These are phyloP conservation scores for Scarus forsteni DNA, from an alignment of 2,797 vertebrate species.

Conservation along the genomic window DNA sequence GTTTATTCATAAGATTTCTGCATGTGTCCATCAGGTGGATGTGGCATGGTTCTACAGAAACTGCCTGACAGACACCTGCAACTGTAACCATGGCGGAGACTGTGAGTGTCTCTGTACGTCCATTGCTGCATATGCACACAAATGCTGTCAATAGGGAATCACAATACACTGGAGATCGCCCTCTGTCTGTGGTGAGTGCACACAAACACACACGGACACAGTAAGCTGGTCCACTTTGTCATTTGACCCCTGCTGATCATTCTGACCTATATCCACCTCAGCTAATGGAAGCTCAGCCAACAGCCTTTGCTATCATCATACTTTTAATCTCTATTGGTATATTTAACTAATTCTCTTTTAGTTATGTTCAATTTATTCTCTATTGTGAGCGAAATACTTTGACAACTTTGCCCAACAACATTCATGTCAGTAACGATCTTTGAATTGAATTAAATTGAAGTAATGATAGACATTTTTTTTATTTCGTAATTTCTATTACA, in stretches of 20 bases:
- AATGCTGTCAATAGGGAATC: conserved; percentile 96
- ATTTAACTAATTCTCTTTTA: no score
- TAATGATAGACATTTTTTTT: no score
- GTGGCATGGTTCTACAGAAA: conserved; percentile 99
- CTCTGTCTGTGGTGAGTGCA: conserved; percentile 91
- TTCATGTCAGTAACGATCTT: not conserved
- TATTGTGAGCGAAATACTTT: no score
- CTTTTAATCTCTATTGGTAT: no score
- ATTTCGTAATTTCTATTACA: no score
- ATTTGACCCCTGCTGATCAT: conserved; percentile 28
- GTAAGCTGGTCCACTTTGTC: not conserved
- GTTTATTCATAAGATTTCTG: conserved; percentile 26
- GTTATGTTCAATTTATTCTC: no score
- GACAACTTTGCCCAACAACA: no score
- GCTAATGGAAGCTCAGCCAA: no score
- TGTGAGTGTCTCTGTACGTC: conserved; percentile 97
- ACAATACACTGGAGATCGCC: conserved; percentile 92
- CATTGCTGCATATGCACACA: conserved; percentile 95
- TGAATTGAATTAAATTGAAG: no score
- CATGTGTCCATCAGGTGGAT: conserved; percentile 90
- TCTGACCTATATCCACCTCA: conserved; percentile 12
- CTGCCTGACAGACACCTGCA: conserved; percentile 97
- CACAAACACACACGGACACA: conserved; percentile 7
- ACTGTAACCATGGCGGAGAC: conserved; percentile 96
- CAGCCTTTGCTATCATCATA: no score